phyloP scores from a whole-genome alignment of 2,888 invertebrate species.

The Salticus scenicus region DNA sequence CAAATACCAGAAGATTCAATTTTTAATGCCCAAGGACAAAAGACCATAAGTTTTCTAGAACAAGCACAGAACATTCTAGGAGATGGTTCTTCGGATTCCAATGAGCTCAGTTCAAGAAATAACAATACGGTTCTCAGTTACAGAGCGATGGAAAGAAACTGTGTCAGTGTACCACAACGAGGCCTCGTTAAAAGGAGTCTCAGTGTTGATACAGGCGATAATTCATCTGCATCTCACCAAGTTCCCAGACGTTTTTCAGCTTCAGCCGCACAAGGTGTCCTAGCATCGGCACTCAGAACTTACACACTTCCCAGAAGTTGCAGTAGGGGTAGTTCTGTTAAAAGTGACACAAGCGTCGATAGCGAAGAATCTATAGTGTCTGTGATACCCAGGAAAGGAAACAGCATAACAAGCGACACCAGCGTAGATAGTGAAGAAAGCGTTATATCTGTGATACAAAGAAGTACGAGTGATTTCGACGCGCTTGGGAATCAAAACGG shows the following conservation, averaged over 20 bases:
- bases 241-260: slow-evolving; percentile 70
- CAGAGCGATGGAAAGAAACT: slow-evolving; percentile 13
- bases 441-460: slow-evolving; percentile 88
- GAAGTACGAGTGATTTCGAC: slow-evolving; percentile 67
- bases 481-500: slow-evolving; percentile 33
- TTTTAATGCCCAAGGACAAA: slow-evolving; percentile 25
- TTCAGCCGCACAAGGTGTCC: slow-evolving; percentile 62
- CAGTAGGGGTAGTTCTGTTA: slow-evolving; percentile 64
- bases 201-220: slow-evolving; percentile 71
- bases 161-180: slow-evolving; percentile 7
- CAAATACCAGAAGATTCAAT: slow-evolving; percentile 32
- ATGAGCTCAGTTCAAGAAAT: slow-evolving; percentile 28
- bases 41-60: slow-evolving; percentile 56
- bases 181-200: slow-evolving; percentile 71
- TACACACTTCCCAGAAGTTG: slow-evolving; percentile 56
- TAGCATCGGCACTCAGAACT: slow-evolving; percentile 39
- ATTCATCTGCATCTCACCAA: slow-evolving; percentile 38
- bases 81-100: slow-evolving; percentile 19
- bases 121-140: slow-evolving; percentile 15
- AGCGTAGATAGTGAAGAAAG: slow-evolving; percentile 95
- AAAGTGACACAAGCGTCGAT: slow-evolving; percentile 71
- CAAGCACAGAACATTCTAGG: slow-evolving; percentile 59
- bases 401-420: slow-evolving; percentile 93
- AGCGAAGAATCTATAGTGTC: slow-evolving; percentile 72
- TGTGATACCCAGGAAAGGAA: slow-evolving; percentile 74